Percentiles rank a stretch among this genome's conserved stretches.
phyloP scores from a whole-genome alignment of 1,140 invertebrate species.

The Oreohelix idahoensis region DNA sequence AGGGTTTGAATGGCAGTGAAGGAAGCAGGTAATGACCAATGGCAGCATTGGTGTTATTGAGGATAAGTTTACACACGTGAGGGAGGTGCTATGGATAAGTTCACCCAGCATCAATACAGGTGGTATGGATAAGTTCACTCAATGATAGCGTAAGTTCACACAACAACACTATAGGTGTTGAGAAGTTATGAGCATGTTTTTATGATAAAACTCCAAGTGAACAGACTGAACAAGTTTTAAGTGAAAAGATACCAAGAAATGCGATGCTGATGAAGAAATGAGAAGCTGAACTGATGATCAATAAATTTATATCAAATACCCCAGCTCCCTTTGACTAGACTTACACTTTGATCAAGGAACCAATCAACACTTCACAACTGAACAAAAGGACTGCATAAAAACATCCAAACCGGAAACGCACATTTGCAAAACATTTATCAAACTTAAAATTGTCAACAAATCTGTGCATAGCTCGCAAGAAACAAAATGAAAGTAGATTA shows the following conservation, averaged over 20 bases:
- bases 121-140: too few relatives aligned
- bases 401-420: too few relatives aligned
- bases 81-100: too few relatives aligned
- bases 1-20: not conserved
- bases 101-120: too few relatives aligned
- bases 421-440: not conserved
- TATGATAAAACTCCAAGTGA: too few relatives aligned
- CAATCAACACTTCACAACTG: too few relatives aligned
- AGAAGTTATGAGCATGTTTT: too few relatives aligned
- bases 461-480: not conserved
- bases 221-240: not conserved
- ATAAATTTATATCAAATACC: not conserved
- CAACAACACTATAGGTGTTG: too few relatives aligned
- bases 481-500: not conserved
- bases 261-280: not conserved
- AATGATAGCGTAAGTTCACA: too few relatives aligned
- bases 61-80: too few relatives aligned
- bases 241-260: not conserved
- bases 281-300: not conserved
- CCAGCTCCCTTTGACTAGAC: not conserved
- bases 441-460: not conserved
- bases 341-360: slow-evolving; percentile 8
- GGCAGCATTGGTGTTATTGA: too few relatives aligned
- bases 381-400: too few relatives aligned
- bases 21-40: not conserved